Conservation (phyloP, 2,888 invertebrate genomes). For the Thysanoteuthis rhombus region DNA sequence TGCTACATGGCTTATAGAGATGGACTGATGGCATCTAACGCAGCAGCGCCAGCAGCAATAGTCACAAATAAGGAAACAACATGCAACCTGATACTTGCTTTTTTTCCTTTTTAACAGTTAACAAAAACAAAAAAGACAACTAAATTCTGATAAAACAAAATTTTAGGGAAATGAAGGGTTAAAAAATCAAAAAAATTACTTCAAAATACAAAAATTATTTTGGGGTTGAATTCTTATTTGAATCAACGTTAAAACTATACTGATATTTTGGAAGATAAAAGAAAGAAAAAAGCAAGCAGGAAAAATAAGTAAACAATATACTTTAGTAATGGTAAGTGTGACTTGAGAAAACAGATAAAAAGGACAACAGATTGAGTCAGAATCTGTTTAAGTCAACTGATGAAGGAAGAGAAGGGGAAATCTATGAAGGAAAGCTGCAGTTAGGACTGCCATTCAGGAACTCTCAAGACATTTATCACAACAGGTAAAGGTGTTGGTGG, state of each 20-base stretch:
- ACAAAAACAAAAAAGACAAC: background rate
- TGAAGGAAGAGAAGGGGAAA: background rate
- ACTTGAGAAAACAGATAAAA: background rate
- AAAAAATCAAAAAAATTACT: background rate
- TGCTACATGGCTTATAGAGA: constrained; percentile 32
- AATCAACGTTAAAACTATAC: background rate
- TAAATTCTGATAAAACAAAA: background rate
- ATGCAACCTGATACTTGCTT: constrained; percentile 21
- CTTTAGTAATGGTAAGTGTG: background rate
- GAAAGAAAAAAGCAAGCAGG: constrained; percentile 13
- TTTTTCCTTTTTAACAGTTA: background rate
- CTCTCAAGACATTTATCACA: background rate
- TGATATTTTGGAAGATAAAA: background rate
- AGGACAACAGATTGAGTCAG: background rate
- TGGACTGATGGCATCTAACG: constrained; percentile 31
- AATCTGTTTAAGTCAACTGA: background rate
- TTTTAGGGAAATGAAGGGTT: background rate
- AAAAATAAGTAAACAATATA: background rate
- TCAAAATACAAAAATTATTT: background rate
- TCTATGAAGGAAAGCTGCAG: background rate
- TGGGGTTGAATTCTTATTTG: background rate
- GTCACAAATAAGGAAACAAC: constrained; percentile 13
- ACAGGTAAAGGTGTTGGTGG: background rate
- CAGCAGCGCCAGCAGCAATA: background rate
- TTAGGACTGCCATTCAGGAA: background rate